A percentile compares a stretch with the other conserved stretches of the same genome.
Conservation (phyloP, 2,888 invertebrate species). For the Tubulanus polymorphus region DNA sequence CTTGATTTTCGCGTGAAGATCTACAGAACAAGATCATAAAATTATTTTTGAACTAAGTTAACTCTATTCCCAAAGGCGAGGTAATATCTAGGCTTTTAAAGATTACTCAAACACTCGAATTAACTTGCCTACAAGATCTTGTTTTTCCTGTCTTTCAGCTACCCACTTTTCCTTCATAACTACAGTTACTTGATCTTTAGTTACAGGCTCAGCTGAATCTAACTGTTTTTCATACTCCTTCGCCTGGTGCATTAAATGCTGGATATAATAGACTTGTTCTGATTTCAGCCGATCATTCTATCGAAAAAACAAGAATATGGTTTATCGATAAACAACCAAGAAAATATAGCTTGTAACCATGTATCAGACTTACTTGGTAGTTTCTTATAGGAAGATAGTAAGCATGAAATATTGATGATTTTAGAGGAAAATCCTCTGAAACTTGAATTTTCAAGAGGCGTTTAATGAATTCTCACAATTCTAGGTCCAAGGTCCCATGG, state of each 20-base stretch:
- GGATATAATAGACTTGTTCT: slow-evolving; percentile 35
- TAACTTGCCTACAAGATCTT: slow-evolving; percentile 30
- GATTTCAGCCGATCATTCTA: slow-evolving; percentile 45
- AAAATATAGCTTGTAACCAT: not conserved
- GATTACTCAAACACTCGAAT: no score
- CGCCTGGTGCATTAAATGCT: slow-evolving; percentile 40
- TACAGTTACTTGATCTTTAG: slow-evolving; percentile 37
- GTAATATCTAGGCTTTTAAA: no score
- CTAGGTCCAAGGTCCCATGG: no score
- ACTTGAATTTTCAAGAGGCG: no score
- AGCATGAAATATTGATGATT: not conserved
- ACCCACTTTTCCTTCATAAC: slow-evolving; percentile 47
- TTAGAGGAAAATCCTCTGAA: no score
- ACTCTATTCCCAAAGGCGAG: no score
- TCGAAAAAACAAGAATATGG: slow-evolving; percentile 6
- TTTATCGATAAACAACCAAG: no score
- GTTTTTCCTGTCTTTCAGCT: slow-evolving; percentile 31
- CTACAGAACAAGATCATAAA: no score
- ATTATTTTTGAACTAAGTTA: no score
- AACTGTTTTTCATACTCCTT: slow-evolving; percentile 36
- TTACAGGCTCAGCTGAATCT: slow-evolving; percentile 29
- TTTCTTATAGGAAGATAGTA: not conserved
- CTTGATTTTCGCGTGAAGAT: slow-evolving; percentile 34
- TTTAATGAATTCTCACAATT: no score
- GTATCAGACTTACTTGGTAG: not conserved